Evolutionary conservation across 2,888 invertebrate species (phyloP).

Genomic region (Andrena haemorrhoa): DNA sequence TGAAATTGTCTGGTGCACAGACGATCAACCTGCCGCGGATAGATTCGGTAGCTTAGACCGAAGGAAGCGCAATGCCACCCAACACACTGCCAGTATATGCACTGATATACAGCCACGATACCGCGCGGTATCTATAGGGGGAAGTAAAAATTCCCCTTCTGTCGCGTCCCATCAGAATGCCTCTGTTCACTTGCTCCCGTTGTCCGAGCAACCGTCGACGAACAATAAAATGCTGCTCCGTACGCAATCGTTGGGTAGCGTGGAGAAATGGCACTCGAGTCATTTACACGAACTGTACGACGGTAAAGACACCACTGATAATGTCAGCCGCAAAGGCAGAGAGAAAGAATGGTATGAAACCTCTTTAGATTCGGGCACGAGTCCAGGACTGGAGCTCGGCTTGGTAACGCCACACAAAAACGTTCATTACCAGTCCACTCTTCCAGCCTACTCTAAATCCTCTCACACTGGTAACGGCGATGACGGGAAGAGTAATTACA

Average conservation of each 20-base stretch:
- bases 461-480: slow-evolving; percentile 42
- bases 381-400: slow-evolving; percentile 57
- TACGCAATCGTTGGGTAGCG: slow-evolving; percentile 88
- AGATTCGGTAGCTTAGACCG: slow-evolving; percentile 88
- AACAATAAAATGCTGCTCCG: slow-evolving; percentile 84
- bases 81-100: slow-evolving; percentile 62
- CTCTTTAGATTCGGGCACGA: slow-evolving; percentile 86
- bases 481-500: slow-evolving; percentile 48
- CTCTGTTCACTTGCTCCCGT: slow-evolving; percentile 67
- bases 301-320: slow-evolving; percentile 70
- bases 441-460: slow-evolving; percentile 47
- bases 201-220: slow-evolving; percentile 70
- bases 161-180: slow-evolving; percentile 56
- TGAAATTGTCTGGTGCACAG: slow-evolving; percentile 81
- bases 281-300: slow-evolving; percentile 73
- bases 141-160: slow-evolving; percentile 53
- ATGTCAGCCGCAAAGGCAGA: slow-evolving; percentile 75
- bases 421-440: slow-evolving; percentile 58
- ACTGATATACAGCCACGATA: slow-evolving; percentile 74
- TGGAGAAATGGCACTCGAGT: slow-evolving; percentile 83
- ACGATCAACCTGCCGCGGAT: slow-evolving; percentile 76
- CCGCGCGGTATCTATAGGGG: slow-evolving; percentile 73
- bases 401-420: slow-evolving; percentile 45
- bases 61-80: slow-evolving; percentile 84
- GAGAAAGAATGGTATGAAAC: slow-evolving; percentile 91